These are phyloP conservation scores for Murina feae DNA, from an alignment of 2,113 vertebrate species.

Conservation along the genomic window DNA sequence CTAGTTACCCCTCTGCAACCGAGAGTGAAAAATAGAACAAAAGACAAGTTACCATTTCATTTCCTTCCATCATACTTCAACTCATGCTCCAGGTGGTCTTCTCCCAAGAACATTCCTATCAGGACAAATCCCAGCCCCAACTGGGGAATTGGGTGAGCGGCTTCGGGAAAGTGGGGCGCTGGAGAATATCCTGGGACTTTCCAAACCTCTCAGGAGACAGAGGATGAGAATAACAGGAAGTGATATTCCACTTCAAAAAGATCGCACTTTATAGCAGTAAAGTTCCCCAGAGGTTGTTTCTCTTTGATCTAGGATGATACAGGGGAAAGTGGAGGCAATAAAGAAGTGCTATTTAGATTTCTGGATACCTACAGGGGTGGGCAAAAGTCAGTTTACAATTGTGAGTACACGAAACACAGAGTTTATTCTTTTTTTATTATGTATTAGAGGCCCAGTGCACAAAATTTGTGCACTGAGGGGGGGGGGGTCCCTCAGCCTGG, in stretches of 20 bases:
- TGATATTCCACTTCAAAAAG: background rate
- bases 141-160: too few relatives aligned
- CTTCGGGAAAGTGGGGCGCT: background rate
- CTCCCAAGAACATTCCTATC: background rate
- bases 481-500: too few relatives aligned
- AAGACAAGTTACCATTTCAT: background rate
- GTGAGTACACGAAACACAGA: background rate
- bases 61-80: background rate
- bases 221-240: constrained; percentile 3
- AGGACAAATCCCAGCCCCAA: background rate
- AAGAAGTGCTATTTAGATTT: background rate
- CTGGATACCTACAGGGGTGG: background rate
- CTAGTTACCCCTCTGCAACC: background rate
- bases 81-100: background rate
- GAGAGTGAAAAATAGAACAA: background rate
- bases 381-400: background rate
- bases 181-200: background rate
- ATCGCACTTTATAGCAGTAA: background rate
- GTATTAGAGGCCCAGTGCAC: too few relatives aligned
- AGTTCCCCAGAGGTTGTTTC: background rate
- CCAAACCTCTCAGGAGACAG: background rate
- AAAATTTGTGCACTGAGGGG: too few relatives aligned
- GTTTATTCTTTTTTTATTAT: background rate
- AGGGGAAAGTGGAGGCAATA: background rate
- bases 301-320: background rate